Conservation (phyloP, 2,888 invertebrate genomes). For the Perdita meconis region DNA sequence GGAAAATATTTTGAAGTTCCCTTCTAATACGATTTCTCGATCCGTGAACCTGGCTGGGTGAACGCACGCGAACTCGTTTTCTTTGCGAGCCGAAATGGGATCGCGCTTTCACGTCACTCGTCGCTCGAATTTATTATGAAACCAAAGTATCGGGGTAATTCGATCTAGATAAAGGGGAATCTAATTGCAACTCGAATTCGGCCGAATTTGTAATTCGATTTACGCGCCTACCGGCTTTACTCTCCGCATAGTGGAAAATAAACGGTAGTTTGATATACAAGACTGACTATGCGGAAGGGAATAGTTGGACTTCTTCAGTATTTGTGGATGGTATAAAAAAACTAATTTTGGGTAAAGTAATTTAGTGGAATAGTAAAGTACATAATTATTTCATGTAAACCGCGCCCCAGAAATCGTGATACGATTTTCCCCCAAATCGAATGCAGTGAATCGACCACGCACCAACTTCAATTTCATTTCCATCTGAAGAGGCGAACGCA, state of each 20-base stretch:
- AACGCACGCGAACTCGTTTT: background rate
- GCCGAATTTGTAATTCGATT: background rate
- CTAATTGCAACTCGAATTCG: conserved; percentile 3
- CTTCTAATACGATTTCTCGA: conserved; percentile 31
- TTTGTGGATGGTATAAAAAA: too few relatives aligned
- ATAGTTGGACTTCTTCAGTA: too few relatives aligned
- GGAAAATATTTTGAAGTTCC: conserved; percentile 46
- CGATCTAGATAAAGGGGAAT: background rate
- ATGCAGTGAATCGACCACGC: background rate
- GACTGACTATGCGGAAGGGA: too few relatives aligned
- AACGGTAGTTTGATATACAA: too few relatives aligned
- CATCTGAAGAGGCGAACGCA: conserved; percentile 1
- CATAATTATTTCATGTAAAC: too few relatives aligned
- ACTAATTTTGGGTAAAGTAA: too few relatives aligned
- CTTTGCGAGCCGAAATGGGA: background rate
- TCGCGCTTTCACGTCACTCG: background rate
- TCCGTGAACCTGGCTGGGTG: conserved; percentile 1
- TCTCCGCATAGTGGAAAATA: background rate
- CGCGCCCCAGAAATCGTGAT: background rate
- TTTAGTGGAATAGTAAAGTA: too few relatives aligned
- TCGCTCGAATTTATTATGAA: background rate
- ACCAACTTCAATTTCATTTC: conserved; percentile 18
- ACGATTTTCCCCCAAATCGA: conserved; percentile 8
- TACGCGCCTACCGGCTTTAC: conserved; percentile 2
- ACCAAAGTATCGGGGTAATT: conserved; percentile 6